phyloP scores from a whole-genome alignment of 2,113 vertebrate species.

The Eretmochelys imbricata region DNA sequence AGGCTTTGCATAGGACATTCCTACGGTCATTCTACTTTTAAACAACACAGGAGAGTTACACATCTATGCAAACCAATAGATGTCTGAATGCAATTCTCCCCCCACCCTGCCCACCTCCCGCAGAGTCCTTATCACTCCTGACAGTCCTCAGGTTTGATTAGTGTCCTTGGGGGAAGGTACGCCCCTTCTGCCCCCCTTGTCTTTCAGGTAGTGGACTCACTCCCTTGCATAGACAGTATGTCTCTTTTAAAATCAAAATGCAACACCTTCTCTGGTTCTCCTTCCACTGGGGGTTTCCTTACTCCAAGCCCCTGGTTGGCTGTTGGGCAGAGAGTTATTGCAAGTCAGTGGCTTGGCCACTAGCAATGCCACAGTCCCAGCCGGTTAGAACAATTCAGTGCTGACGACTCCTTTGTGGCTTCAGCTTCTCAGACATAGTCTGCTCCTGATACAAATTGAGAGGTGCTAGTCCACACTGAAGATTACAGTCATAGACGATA shows the following conservation, averaged over 20 bases:
- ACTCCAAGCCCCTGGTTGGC: neutral
- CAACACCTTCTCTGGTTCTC: neutral
- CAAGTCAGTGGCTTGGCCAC: neutral
- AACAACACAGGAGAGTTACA: neutral
- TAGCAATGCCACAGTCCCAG: neutral
- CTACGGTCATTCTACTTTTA: neutral
- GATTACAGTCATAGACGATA: neutral
- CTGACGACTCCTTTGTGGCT: neutral
- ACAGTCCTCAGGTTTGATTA: too few species aligned
- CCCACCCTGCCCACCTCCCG: accelerated
- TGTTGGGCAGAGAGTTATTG: neutral
- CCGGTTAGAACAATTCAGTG: accelerated
- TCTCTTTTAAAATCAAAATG: too few species aligned
- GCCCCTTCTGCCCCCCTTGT: neutral
- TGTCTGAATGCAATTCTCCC: neutral
- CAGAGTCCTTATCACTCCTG: neutral
- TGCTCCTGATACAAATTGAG: neutral
- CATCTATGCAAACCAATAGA: neutral
- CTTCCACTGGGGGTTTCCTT: neutral
- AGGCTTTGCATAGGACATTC: accelerated
- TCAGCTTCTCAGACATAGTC: neutral
- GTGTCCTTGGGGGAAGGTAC: neutral
- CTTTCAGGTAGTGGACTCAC: neutral
- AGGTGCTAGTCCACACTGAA: neutral
- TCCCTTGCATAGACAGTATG: too few species aligned